These are phyloP conservation scores for Podilymbus podiceps DNA, from an alignment of 2,113 vertebrate genomes.

Conservation along the genomic window DNA sequence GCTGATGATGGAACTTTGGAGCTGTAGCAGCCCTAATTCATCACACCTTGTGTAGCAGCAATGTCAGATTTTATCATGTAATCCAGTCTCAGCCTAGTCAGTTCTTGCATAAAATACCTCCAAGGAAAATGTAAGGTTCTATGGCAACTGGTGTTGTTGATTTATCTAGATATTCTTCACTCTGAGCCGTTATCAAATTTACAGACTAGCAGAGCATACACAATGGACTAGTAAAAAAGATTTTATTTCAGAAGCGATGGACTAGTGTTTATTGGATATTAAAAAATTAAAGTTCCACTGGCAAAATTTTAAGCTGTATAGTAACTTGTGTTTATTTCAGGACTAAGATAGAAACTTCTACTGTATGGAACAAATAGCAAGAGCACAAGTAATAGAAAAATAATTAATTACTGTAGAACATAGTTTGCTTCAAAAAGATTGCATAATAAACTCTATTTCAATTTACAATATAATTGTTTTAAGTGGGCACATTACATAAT, in stretches of 20 bases:
- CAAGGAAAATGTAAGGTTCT: not conserved
- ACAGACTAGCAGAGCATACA: not conserved
- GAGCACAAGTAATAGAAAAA: not conserved
- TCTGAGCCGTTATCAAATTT: not conserved
- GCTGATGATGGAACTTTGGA: not conserved
- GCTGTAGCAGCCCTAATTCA: not conserved
- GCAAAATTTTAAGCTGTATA: not conserved
- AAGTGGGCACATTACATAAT: not conserved
- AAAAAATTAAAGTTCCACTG: not conserved
- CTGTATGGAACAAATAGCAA: not conserved
- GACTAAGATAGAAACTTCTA: not conserved
- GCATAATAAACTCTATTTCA: not conserved
- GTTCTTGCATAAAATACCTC: not conserved
- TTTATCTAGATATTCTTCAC: not conserved
- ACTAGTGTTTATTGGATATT: not conserved
- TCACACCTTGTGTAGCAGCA: accelerated
- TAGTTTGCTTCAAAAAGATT: not conserved
- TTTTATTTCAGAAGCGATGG: not conserved
- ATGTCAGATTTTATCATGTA: not conserved
- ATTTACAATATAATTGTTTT: not conserved
- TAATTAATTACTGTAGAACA: not conserved
- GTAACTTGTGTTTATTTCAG: not conserved
- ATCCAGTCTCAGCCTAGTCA: not conserved
- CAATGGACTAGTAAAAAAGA: not conserved
- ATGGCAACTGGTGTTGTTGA: not conserved